These are phyloP conservation scores for Prolemur simus DNA, from an alignment of 2,113 vertebrate species.

Conservation along the genomic window DNA sequence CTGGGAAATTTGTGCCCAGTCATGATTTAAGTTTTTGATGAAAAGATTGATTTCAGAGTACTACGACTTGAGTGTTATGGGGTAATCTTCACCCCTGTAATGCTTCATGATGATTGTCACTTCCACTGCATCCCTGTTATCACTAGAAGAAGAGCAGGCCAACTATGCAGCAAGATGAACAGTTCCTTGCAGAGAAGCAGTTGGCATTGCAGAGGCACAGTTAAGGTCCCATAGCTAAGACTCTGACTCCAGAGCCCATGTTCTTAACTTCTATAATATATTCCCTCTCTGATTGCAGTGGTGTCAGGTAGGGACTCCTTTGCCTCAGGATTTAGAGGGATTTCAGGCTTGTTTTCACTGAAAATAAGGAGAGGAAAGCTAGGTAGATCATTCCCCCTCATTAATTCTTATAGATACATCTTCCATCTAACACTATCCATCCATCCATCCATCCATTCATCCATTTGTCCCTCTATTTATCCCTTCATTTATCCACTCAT, in stretches of 20 bases:
- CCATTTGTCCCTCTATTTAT: neutral
- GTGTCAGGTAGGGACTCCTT: neutral
- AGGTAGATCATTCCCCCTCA: neutral
- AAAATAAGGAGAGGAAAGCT: neutral
- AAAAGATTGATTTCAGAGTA: neutral
- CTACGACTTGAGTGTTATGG: neutral
- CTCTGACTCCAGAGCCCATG: neutral
- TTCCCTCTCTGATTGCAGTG: neutral
- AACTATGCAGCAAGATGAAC: fast-evolving
- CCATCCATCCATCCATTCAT: neutral
- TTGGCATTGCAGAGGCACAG: neutral
- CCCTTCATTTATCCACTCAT: neutral
- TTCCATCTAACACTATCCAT: neutral
- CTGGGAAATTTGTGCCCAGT: neutral
- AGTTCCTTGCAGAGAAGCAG: neutral
- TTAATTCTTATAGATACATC: neutral
- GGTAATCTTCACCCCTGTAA: neutral
- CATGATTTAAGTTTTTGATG: neutral
- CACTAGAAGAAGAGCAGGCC: neutral
- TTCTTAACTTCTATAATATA: neutral
- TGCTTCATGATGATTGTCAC: neutral
- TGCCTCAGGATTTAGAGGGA: neutral
- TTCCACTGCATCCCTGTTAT: neutral
- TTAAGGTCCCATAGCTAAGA: neutral
- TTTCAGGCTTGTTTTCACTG: neutral